Evolutionary conservation across 2,797 vertebrate species (phyloP), one percentile per base, ranked within the genome.

Genomic region (Heliangelus exortis): DNA sequence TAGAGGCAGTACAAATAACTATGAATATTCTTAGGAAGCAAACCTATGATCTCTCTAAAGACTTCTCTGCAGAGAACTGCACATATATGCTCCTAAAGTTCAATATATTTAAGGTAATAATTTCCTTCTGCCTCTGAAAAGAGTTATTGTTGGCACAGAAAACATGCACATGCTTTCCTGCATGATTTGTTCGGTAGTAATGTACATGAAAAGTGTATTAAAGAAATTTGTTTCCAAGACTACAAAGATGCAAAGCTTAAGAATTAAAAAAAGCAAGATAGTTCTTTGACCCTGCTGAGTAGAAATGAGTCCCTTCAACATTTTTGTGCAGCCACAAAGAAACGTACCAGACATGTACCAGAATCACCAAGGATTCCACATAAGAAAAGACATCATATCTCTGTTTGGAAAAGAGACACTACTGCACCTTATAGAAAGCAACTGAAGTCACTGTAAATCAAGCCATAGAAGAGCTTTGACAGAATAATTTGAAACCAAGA

Each of bases 51-150:
- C 33, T 55, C 36, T 1, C 2, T 69, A 88, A 84, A 84, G 71
- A 90, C 51, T 81, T 81, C 66, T 72, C 43, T 77, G 36, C 69
- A 76, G 71, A 90, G 39, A 95, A 87, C 43, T 87, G 84, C 53
- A 62, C 43, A 84, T 87, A 92, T 65, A 45, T 47, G 29, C 68
- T 92, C 61, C 74, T 73, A 31, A 88, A 73, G n/a, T 69, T 92
- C 72, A 89, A 66, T 36, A 25, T 76, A 84, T 92, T 95, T 93
- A 82, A 93, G 71, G 72, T 71, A 96, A 86, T 76, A 20, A 79
- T 79, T 84, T 47, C 36, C 72, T 94, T 84, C 53, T 87, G 82
- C 57, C 45, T 93, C 84, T 77, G 67, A 87, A 66, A 94, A 84
- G 72, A 11, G 3, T 79, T 85, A 81, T 15, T 87, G 63, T 71